A percentile compares a stretch with the other conserved stretches of the same genome.
Conservation (phyloP, 2,113 vertebrate species). For the Todiramphus saurophagus region DNA sequence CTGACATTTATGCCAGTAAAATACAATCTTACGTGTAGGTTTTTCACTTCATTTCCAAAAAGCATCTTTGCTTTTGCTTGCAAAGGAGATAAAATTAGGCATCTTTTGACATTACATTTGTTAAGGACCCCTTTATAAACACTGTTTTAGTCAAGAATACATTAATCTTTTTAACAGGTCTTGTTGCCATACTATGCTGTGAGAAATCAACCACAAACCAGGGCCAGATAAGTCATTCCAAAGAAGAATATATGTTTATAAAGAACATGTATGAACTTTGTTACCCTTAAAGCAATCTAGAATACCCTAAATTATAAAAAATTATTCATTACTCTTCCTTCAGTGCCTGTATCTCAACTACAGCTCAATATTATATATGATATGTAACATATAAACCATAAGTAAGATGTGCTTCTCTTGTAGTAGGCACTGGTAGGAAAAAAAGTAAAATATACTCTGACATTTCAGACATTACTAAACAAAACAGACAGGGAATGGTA, state of each 20-base stretch:
- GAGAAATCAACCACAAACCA: neutral
- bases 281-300: neutral
- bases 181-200: neutral
- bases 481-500: neutral
- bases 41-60: constrained; percentile 17
- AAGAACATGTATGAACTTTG: neutral
- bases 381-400: neutral
- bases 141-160: neutral
- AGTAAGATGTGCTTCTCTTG: neutral
- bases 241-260: neutral
- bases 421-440: neutral
- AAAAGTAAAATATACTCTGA: neutral
- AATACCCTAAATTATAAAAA: neutral
- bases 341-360: neutral
- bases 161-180: neutral
- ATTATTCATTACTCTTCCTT: neutral
- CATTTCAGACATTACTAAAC: neutral
- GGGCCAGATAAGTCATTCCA: neutral
- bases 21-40: neutral
- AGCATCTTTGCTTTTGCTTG: neutral
- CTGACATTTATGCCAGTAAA: constrained; percentile 3
- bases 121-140: neutral
- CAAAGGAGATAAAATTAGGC: constrained; percentile 9
- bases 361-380: neutral
- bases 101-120: neutral